These are phyloP conservation scores for Rhinichthys osculus DNA, from an alignment of 2,797 vertebrate genomes.

Conservation along the genomic window DNA sequence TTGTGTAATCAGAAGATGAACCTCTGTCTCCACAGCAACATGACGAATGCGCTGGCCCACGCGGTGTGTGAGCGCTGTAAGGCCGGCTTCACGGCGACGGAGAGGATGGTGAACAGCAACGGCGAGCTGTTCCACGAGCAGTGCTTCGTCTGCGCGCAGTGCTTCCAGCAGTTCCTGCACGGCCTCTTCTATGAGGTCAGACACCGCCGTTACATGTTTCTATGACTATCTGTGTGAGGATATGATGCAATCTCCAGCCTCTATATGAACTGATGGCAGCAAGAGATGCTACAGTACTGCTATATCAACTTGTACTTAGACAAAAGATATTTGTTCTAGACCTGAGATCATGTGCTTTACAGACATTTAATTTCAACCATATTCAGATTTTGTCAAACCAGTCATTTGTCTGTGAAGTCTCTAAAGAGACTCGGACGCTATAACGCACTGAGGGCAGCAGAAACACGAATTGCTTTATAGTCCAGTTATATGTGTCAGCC, in stretches of 20 bases:
- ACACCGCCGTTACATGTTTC: not conserved
- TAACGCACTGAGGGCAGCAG: too few relatives aligned
- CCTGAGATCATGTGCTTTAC: not conserved
- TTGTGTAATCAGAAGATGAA: not conserved
- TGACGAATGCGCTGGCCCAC: slow-evolving; percentile 94
- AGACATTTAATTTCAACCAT: not conserved
- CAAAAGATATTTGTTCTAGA: not conserved
- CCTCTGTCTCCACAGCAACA: slow-evolving; percentile 83
- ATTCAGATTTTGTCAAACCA: not conserved
- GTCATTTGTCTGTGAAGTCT: too few relatives aligned
- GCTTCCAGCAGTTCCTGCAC: slow-evolving; percentile 96
- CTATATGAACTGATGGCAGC: not conserved
- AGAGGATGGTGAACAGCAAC: slow-evolving; percentile 98
- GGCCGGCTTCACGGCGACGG: slow-evolving; percentile 88
- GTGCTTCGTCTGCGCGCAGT: slow-evolving; percentile 98
- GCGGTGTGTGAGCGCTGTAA: slow-evolving; percentile 95
- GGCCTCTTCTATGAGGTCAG: slow-evolving; percentile 98
- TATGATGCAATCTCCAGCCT: not conserved
- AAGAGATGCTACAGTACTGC: too few relatives aligned
- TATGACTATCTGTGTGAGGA: not conserved
- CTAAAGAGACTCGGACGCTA: too few relatives aligned
- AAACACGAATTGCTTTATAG: too few relatives aligned
- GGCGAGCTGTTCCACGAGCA: slow-evolving; percentile 96
- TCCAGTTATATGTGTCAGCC: too few relatives aligned
- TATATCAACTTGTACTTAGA: not conserved